Percentiles rank a stretch among this genome's conserved stretches.
These are phyloP conservation scores for Epinotia bilunana DNA, from an alignment of 2,888 invertebrate species.

Conservation along the genomic window DNA sequence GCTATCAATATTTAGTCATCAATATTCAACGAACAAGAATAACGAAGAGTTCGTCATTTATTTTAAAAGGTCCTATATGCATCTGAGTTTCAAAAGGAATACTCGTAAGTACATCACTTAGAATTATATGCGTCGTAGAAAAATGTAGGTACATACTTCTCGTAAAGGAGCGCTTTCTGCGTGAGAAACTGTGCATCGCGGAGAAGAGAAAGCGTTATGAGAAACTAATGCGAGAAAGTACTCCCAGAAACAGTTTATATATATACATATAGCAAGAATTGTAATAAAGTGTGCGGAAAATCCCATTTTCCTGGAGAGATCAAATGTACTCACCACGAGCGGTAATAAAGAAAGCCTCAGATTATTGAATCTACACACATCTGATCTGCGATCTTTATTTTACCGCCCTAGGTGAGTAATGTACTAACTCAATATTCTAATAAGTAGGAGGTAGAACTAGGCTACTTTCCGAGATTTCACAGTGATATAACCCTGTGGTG, in stretches of 20 bases:
- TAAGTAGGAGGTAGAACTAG: too few relatives aligned
- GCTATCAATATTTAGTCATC: neutral
- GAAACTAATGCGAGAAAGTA: neutral
- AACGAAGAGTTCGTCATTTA: neutral
- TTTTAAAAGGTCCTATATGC: neutral
- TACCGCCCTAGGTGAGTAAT: too few relatives aligned
- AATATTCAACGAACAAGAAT: conserved; percentile 9
- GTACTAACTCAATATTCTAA: too few relatives aligned
- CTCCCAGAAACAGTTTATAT: neutral
- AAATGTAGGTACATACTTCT: neutral
- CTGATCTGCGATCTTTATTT: too few relatives aligned
- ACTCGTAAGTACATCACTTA: neutral
- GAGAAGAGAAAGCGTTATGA: neutral
- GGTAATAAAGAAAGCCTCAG: too few relatives aligned
- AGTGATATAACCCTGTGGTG: too few relatives aligned
- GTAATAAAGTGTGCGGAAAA: too few relatives aligned
- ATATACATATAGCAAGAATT: too few relatives aligned
- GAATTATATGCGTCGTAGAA: neutral
- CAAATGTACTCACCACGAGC: too few relatives aligned
- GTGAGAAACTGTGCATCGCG: neutral
- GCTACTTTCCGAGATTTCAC: too few relatives aligned
- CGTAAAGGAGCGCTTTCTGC: neutral
- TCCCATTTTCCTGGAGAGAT: too few relatives aligned
- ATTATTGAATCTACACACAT: too few relatives aligned
- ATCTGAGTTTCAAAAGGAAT: neutral